Percentiles rank a stretch among this genome's conserved stretches.
Evolutionary conservation across 2,797 vertebrate genomes (phyloP).

Genomic region (Helostoma temminkii): DNA sequence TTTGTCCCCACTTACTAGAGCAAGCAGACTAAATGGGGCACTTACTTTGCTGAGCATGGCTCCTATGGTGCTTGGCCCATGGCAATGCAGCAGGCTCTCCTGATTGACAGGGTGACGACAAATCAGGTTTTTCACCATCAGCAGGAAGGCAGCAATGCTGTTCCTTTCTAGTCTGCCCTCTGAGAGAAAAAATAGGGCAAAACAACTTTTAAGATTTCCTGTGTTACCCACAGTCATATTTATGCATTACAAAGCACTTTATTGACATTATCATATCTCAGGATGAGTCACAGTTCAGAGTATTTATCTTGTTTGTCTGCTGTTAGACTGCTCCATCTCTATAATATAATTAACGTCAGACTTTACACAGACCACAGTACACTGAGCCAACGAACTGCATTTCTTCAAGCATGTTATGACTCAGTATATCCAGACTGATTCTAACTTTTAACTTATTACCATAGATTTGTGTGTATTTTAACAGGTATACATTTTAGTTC

Average conservation of each 20-base stretch:
- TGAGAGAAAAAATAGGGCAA: conserved; percentile 67
- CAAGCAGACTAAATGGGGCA: not conserved
- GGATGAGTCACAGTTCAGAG: conserved; percentile 40
- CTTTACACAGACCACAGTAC: not conserved
- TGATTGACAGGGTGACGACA: conserved; percentile 91
- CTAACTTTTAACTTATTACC: conserved; percentile 18
- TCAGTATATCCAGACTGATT: not conserved
- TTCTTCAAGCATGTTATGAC: conserved; percentile 4
- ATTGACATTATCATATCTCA: conserved; percentile 35
- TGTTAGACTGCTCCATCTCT: too few species aligned
- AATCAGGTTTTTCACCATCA: conserved; percentile 95
- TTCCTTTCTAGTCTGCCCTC: conserved; percentile 94
- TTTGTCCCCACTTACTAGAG: conserved; percentile 22
- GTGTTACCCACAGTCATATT: conserved; percentile 37
- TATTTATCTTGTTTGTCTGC: conserved; percentile 19
- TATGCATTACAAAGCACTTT: conserved; percentile 47
- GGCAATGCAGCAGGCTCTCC: conserved; percentile 93
- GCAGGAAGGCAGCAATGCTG: conserved; percentile 92
- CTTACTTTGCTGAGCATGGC: conserved; percentile 93
- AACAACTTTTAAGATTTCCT: conserved; percentile 53
- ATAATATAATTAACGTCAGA: too few species aligned
- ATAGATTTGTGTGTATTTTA: conserved; percentile 11
- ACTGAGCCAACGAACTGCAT: not conserved
- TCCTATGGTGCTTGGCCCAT: conserved; percentile 92
- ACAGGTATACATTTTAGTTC: not conserved